Evolutionary conservation across 2,113 vertebrate genomes (phyloP).

Genomic region (Anthoscopus minutus): DNA sequence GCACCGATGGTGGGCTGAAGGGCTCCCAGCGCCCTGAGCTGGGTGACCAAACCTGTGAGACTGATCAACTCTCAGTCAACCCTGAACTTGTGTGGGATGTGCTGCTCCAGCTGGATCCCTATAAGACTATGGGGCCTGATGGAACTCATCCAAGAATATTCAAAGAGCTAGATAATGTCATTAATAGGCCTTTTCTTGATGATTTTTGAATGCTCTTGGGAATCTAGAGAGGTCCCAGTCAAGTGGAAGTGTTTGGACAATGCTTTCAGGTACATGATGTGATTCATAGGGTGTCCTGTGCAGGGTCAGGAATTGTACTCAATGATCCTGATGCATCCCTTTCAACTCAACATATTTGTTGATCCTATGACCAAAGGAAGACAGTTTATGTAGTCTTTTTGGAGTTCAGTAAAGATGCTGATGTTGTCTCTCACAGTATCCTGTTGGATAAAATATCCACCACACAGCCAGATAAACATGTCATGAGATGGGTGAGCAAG

Average conservation of each 20-base stretch:
- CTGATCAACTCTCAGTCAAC: background rate
- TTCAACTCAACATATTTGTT: background rate
- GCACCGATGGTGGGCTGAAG: background rate
- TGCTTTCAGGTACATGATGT: background rate
- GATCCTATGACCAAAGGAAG: background rate
- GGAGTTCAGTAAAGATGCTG: background rate
- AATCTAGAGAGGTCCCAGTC: background rate
- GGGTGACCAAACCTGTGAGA: background rate
- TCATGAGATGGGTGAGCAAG: background rate
- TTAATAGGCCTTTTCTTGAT: background rate
- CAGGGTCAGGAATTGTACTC: background rate
- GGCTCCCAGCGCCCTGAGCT: background rate
- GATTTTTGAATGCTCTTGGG: background rate
- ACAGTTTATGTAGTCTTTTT: background rate
- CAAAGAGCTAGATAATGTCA: background rate
- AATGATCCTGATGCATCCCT: background rate
- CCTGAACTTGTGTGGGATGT: background rate
- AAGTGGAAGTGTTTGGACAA: background rate
- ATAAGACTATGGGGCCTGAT: background rate
- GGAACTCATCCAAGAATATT: background rate
- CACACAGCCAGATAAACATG: background rate
- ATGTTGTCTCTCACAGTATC: background rate
- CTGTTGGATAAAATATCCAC: background rate
- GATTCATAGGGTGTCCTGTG: background rate
- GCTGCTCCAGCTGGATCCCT: background rate